Percentiles rank a stretch among this genome's conserved stretches.
phyloP scores from a whole-genome alignment of 2,888 invertebrate genomes.

The Spisula solida region DNA sequence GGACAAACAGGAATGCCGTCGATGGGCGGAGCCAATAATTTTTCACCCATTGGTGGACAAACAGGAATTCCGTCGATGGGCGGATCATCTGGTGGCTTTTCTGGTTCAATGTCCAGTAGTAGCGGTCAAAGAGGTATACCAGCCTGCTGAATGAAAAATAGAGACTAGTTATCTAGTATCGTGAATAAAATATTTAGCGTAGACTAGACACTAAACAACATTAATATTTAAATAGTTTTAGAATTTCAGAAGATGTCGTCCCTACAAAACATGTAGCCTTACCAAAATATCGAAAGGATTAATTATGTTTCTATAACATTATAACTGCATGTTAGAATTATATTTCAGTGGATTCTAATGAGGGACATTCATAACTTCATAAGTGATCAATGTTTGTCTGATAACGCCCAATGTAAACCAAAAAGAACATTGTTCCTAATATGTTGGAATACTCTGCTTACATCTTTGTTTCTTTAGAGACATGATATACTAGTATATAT shows the following conservation, averaged over 20 bases:
- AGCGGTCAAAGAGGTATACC: not conserved
- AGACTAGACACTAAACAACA: slow-evolving; percentile 1
- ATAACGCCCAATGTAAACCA: too few relatives aligned
- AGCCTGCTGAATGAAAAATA: not conserved
- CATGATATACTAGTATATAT: too few relatives aligned
- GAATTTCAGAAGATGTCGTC: not conserved
- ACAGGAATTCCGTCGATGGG: not conserved
- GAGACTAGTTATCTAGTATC: not conserved
- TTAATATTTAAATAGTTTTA: not conserved
- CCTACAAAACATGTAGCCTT: not conserved
- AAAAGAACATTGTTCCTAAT: too few relatives aligned
- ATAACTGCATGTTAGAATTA: too few relatives aligned
- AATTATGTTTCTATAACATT: too few relatives aligned
- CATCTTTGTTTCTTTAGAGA: too few relatives aligned
- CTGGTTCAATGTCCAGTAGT: not conserved
- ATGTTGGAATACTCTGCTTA: too few relatives aligned
- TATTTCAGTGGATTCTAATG: too few relatives aligned
- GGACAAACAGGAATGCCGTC: not conserved
- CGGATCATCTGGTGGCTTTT: not conserved
- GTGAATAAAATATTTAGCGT: not conserved
- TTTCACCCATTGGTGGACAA: not conserved
- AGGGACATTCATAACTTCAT: too few relatives aligned
- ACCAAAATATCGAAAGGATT: too few relatives aligned
- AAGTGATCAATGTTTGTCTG: too few relatives aligned
- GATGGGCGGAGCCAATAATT: not conserved